Conservation (phyloP, 1,140 invertebrate species). For the Drosophila albomicans region DNA sequence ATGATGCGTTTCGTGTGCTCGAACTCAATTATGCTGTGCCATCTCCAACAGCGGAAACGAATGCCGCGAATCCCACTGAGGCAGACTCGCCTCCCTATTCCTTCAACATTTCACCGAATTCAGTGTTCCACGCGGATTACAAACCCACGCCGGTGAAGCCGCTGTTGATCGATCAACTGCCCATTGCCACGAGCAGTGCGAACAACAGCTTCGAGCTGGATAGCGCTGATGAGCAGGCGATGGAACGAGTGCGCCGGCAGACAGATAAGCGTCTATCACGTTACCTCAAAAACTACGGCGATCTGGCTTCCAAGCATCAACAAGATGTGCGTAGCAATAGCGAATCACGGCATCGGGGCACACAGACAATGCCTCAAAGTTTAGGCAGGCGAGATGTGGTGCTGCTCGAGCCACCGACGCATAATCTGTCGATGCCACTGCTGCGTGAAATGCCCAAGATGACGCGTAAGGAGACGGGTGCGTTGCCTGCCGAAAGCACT, state of each 20-base stretch:
- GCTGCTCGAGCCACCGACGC: constrained; percentile 59
- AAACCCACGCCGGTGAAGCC: constrained; percentile 65
- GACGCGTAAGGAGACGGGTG: constrained; percentile 66
- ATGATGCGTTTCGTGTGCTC: constrained; percentile 66
- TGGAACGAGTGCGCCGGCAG: constrained; percentile 70
- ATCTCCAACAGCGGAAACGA: constrained; percentile 39
- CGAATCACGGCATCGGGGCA: constrained; percentile 68
- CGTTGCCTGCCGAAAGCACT: constrained; percentile 23
- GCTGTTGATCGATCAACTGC: constrained; percentile 54
- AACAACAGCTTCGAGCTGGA: constrained; percentile 72
- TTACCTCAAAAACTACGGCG: constrained; percentile 79
- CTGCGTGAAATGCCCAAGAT: constrained; percentile 82
- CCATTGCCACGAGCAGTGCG: constrained; percentile 49
- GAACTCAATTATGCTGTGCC: constrained; percentile 65
- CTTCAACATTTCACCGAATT: constrained; percentile 72
- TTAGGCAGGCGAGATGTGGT: constrained; percentile 68
- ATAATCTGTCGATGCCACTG: constrained; percentile 80
- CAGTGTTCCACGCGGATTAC: constrained; percentile 69
- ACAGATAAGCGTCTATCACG: constrained; percentile 69
- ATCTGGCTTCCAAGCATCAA: constrained; percentile 65
- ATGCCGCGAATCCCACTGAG: constrained; percentile 14
- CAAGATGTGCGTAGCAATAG: constrained; percentile 58
- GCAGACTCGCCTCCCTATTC: constrained; percentile 65
- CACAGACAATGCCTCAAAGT: constrained; percentile 67
- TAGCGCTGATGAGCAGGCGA: constrained; percentile 65